Conservation (phyloP, 1,140 invertebrate species). For the Anoplophora glabripennis region DNA sequence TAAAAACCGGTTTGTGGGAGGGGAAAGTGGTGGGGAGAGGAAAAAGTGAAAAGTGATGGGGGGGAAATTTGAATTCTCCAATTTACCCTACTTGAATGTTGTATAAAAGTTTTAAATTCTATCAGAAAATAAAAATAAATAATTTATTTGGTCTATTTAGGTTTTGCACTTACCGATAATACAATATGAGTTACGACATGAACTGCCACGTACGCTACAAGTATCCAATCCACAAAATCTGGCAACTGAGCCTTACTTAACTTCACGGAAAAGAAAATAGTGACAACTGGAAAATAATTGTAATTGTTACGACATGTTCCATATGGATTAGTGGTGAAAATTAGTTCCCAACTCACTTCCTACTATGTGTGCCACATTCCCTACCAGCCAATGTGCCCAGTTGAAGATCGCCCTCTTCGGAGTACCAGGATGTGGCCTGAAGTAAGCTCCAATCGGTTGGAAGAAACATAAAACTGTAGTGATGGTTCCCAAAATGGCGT, state of each 20-base stretch:
- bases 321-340: slow-evolving; percentile 5
- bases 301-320: background rate
- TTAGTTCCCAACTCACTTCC: slow-evolving; percentile 67
- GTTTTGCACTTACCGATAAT: slow-evolving; percentile 83
- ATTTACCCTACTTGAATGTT: too few relatives aligned
- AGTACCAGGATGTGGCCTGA: slow-evolving; percentile 81
- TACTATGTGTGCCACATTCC: slow-evolving; percentile 88
- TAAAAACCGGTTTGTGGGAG: too few relatives aligned
- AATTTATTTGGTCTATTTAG: too few relatives aligned
- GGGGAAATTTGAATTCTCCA: too few relatives aligned
- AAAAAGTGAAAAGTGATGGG: too few relatives aligned
- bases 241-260: slow-evolving; percentile 82
- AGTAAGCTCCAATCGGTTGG: slow-evolving; percentile 81
- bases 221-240: slow-evolving; percentile 80
- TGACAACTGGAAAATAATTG: slow-evolving; percentile 71
- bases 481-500: slow-evolving; percentile 76
- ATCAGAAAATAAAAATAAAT: too few relatives aligned
- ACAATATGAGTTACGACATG: slow-evolving; percentile 87
- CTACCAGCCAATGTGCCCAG: slow-evolving; percentile 91
- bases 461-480: slow-evolving; percentile 79
- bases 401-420: slow-evolving; percentile 84
- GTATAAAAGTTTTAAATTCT: too few relatives aligned
- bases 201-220: slow-evolving; percentile 85
- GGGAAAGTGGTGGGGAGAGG: too few relatives aligned
- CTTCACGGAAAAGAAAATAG: slow-evolving; percentile 88